phyloP scores from a whole-genome alignment of 2,797 vertebrate species.

The Miichthys miiuy region DNA sequence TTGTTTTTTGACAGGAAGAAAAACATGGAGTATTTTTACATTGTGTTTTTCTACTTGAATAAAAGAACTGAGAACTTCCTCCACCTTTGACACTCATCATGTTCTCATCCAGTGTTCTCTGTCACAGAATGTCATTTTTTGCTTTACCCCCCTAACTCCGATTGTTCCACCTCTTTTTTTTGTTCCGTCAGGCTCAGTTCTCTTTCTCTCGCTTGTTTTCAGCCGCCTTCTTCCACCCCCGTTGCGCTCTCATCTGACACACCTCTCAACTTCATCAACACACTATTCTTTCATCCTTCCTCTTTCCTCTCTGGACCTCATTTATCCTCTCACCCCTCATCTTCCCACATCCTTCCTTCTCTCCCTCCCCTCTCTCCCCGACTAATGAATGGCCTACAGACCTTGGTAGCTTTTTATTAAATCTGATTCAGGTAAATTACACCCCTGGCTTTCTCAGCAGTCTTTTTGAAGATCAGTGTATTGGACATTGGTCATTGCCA shows the following conservation, averaged over 20 bases:
- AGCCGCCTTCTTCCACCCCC: not conserved
- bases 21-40: not conserved
- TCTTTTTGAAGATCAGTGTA: too few relatives aligned
- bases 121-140: not conserved
- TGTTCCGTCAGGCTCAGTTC: not conserved
- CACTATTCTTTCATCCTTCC: not conserved
- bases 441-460: too few relatives aligned
- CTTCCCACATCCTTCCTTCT: not conserved
- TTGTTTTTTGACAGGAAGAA: not conserved
- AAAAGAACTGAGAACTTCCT: conserved; percentile 6
- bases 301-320: not conserved
- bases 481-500: too few relatives aligned
- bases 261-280: not conserved
- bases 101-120: not conserved
- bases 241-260: not conserved
- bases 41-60: not conserved
- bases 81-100: not conserved
- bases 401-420: not conserved
- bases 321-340: not conserved
- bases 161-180: not conserved
- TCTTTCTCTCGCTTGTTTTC: not conserved
- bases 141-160: not conserved
- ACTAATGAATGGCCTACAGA: not conserved
- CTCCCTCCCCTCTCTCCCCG: not conserved
- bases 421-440: not conserved